Evolutionary conservation across 2,888 invertebrate species (phyloP), one percentile per base, ranked within the genome.

Genomic region (Thera obeliscata): DNA sequence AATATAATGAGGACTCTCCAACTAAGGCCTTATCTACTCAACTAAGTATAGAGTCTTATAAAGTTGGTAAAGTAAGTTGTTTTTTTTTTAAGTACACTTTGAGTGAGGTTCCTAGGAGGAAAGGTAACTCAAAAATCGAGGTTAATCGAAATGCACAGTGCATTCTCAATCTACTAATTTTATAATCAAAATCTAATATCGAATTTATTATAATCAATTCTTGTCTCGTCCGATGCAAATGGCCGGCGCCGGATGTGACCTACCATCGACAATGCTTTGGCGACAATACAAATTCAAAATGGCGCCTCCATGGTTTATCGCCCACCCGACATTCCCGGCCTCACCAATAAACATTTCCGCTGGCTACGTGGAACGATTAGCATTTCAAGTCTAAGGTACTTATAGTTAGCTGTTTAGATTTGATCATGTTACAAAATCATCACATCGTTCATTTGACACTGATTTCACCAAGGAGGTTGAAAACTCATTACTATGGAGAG

Each of bases 171-270:
- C 70, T 56, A 72, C 62, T 64, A 71, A 69, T 70, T 72, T 72
- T 62, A 62, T 68, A 73, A 72, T 69, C 69, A 64, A 73, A 76
- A 75, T 76, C 78, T 80, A 78, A 74, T 68, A 80, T 80, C 76
- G 71, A 76, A 77, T 79, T 81, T 77, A 82, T 83, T 81, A 72
- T 78, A 81, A 88, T 89, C 78, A 83, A 92, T 92, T 89, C 92
- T 76, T 66, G 82, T 82, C 89, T 87, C 90, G 93, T 91, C 76
- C 81, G 81, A 92, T 91, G 91, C 87, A 90, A 91, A 93, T 92
- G 90, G 77, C 85, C 87, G 93, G 93, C 93, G 93, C 93, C 93
- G 93, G 93, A 92, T 87, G 83, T 79, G 85, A 92, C 93, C 93
- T 89, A 91, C 91, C 93, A 90, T 84, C 77, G 83, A 85, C 88